Conservation (phyloP, 2,113 vertebrate species). For the Struthio camelus region DNA sequence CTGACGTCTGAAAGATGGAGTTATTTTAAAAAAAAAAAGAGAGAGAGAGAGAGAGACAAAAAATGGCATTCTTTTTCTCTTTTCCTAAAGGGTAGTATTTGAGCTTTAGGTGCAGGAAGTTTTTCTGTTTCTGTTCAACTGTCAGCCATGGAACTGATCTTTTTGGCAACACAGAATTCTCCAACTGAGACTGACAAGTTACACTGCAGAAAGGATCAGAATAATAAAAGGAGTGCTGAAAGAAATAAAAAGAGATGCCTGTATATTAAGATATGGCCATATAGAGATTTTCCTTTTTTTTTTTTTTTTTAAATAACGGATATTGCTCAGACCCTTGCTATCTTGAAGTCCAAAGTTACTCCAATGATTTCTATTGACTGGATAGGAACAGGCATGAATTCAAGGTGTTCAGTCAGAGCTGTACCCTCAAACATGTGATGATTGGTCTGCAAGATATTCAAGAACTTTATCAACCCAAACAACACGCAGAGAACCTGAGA, state of each 20-base stretch:
- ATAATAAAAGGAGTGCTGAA: not conserved
- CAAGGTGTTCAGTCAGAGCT: not conserved
- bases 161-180: not conserved
- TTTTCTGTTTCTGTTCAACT: not conserved
- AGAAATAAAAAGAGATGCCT: not conserved
- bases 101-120: not conserved
- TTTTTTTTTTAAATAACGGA: not conserved
- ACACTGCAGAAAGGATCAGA: not conserved
- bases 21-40: not conserved
- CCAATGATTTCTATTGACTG: not conserved
- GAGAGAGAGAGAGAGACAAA: not conserved
- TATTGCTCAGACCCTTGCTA: not conserved
- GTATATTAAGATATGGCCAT: not conserved
- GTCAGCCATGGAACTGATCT: not conserved
- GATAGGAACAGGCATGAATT: not conserved
- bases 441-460: accelerated
- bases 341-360: not conserved
- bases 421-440: not conserved
- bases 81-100: not conserved
- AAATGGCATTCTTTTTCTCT: not conserved
- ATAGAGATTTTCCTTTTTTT: not conserved
- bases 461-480: not conserved
- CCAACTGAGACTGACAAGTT: not conserved
- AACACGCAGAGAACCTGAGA: not conserved
- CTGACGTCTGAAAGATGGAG: not conserved